A percentile compares a stretch with the other conserved stretches of the same genome.
These are phyloP conservation scores for Pitangus sulphuratus DNA, from an alignment of 2,797 vertebrate species.

Conservation along the genomic window DNA sequence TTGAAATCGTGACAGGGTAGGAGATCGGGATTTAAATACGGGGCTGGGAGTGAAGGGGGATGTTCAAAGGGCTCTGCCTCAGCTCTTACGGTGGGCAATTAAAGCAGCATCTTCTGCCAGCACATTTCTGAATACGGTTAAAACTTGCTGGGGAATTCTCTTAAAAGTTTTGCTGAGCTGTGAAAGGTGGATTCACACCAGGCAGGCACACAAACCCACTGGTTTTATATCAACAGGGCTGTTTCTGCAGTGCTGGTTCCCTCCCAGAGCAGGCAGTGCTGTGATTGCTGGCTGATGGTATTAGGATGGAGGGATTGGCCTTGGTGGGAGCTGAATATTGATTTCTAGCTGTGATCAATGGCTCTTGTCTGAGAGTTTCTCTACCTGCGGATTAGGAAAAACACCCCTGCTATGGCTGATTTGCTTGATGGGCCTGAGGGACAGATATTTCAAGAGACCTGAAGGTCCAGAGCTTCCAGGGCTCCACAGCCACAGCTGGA, in stretches of 20 bases:
- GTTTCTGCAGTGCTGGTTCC: neutral
- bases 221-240: neutral
- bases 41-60: neutral
- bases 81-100: neutral
- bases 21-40: neutral
- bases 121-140: rapidly evolving
- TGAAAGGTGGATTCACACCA: neutral
- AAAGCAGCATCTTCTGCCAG: neutral
- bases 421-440: neutral
- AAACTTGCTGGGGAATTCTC: neutral
- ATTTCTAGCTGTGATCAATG: conserved; percentile 26
- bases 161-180: neutral
- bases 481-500: conserved; percentile 1
- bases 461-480: neutral
- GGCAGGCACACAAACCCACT: neutral
- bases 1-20: conserved; percentile 91
- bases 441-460: neutral
- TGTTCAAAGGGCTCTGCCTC: neutral
- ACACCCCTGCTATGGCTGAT: neutral
- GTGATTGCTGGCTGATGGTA: neutral
- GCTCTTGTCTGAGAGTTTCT: conserved; percentile 22
- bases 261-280: neutral
- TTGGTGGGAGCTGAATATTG: neutral
- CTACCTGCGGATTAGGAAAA: conserved; percentile 1
- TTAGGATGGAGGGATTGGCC: neutral